phyloP scores from a whole-genome alignment of 1,140 invertebrate species.

The Vanessa atalanta region DNA sequence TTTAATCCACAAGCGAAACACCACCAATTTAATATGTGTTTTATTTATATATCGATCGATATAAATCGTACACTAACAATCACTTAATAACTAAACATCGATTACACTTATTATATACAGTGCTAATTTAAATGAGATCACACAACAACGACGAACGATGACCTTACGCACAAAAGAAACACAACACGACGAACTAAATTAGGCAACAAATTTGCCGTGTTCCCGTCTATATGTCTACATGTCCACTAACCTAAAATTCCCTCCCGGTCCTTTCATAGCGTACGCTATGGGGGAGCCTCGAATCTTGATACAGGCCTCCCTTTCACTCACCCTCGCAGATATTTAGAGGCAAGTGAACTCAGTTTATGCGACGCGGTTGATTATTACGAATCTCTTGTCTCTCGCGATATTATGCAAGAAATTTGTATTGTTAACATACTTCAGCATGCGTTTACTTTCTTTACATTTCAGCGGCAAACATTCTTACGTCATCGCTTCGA shows the following conservation, averaged over 20 bases:
- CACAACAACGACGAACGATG: constrained; percentile 73
- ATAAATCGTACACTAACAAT: background rate
- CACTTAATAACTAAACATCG: constrained; percentile 18
- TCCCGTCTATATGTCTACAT: constrained; percentile 81
- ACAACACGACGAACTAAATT: constrained; percentile 80
- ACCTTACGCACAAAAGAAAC: constrained; percentile 78
- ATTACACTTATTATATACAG: constrained; percentile 51
- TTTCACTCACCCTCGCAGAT: constrained; percentile 73
- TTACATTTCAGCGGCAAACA: background rate
- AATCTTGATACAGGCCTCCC: constrained; percentile 73
- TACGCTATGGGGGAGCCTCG: constrained; percentile 69
- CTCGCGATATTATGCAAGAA: constrained; percentile 44
- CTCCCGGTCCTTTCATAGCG: constrained; percentile 69
- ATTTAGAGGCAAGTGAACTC: constrained; percentile 73
- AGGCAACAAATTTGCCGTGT: constrained; percentile 81
- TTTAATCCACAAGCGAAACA: constrained; percentile 26
- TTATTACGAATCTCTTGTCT: constrained; percentile 73
- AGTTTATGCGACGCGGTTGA: constrained; percentile 70
- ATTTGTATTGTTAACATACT: constrained; percentile 45
- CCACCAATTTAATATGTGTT: constrained; percentile 27
- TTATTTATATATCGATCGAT: constrained; percentile 10
- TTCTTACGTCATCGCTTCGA: background rate
- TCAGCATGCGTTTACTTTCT: background rate
- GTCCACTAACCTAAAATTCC: constrained; percentile 81
- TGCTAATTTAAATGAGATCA: constrained; percentile 45